Conservation (phyloP, 37 sponge, comb jelly and placozoan genomes). For the Eunapius fragilis region DNA sequence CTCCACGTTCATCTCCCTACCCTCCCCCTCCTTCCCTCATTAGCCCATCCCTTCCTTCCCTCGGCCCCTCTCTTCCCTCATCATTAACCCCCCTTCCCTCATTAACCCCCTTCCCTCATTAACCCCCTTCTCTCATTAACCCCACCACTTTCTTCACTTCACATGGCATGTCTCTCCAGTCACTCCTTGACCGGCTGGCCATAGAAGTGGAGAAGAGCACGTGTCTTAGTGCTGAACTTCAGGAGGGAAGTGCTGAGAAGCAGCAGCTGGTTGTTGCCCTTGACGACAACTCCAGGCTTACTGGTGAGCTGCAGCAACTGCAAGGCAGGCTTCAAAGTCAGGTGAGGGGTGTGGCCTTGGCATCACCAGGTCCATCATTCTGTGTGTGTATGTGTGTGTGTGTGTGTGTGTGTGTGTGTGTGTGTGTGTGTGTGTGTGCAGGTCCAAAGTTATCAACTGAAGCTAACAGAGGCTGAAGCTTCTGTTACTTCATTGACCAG, state of each 20-base stretch:
- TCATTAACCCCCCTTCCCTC: background rate
- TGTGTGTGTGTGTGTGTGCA: background rate
- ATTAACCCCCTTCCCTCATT: background rate
- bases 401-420: background rate
- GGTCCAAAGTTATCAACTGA: background rate
- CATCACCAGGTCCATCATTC: no score
- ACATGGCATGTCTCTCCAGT: conserved; percentile 7
- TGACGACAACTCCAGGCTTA: conserved; percentile 46
- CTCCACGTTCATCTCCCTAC: background rate
- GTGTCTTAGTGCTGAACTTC: conserved; percentile 59
- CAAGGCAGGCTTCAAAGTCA: conserved; percentile 29
- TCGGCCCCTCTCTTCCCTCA: no score
- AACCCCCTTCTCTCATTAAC: background rate
- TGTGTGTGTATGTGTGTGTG: background rate
- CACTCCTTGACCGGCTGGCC: conserved; percentile 54
- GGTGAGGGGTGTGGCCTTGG: conserved; percentile 5
- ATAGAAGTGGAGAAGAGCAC: conserved; percentile 70
- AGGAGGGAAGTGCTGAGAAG: conserved; percentile 68
- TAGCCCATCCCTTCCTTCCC: no score
- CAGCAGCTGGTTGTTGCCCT: conserved; percentile 44
- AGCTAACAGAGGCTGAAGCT: background rate
- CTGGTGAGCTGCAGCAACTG: conserved; percentile 23
- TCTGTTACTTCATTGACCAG: background rate
- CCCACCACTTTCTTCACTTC: background rate
- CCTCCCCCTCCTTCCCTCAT: background rate